These are phyloP conservation scores for Tragelaphus buxtoni DNA, from an alignment of 2,113 vertebrate species.

Conservation along the genomic window DNA sequence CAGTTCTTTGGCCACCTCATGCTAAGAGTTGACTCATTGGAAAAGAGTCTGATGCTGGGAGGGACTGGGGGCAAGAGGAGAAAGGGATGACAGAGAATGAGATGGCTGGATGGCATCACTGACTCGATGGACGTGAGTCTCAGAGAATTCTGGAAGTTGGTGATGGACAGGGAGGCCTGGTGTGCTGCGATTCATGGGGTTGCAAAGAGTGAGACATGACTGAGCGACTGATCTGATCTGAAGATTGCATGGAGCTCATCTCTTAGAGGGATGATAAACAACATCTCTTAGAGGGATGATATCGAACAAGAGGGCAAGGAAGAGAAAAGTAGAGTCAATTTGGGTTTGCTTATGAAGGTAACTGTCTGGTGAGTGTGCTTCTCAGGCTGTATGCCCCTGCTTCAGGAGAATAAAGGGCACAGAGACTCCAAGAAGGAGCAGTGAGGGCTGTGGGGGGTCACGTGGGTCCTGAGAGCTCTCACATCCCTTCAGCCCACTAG, in stretches of 20 bases:
- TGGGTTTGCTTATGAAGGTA: conserved; percentile 12
- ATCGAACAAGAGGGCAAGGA: background rate
- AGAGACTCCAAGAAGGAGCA: background rate
- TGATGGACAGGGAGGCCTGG: too few species aligned
- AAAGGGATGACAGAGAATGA: too few species aligned
- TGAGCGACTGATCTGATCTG: too few species aligned
- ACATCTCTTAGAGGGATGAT: background rate
- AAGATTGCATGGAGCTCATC: background rate
- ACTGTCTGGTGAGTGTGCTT: background rate
- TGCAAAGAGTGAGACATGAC: too few species aligned
- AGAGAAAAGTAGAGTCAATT: background rate
- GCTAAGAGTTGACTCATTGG: too few species aligned
- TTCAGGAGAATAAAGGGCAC: background rate
- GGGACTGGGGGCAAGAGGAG: too few species aligned
- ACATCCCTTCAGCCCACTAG: background rate
- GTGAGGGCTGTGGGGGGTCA: background rate
- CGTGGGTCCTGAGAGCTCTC: background rate
- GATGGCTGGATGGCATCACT: too few species aligned
- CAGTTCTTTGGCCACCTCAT: too few species aligned
- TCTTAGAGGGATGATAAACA: background rate
- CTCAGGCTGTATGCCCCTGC: background rate
- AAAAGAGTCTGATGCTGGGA: too few species aligned
- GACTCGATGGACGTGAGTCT: too few species aligned
- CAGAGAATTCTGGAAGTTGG: too few species aligned
- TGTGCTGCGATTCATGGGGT: too few species aligned